Conservation (phyloP, 2,113 vertebrate species). For the Oncorhynchus gorbuscha region DNA sequence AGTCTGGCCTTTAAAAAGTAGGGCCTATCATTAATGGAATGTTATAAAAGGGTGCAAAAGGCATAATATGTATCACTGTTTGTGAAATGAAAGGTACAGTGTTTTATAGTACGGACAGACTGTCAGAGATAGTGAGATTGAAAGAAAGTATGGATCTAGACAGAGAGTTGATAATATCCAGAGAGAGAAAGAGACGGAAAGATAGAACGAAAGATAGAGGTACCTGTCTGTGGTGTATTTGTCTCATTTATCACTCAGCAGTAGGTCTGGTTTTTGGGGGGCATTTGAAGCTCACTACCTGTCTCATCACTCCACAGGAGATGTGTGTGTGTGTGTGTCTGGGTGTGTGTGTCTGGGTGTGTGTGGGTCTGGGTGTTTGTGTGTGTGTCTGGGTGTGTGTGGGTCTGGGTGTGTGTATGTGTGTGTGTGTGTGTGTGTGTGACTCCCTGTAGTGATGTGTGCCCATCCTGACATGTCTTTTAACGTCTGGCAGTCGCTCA, state of each 20-base stretch:
- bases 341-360: slow-evolving; percentile 17
- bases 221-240: slow-evolving; percentile 32
- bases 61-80: background rate
- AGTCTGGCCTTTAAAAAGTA: slow-evolving; percentile 26
- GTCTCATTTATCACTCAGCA: slow-evolving; percentile 67
- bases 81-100: too few relatives aligned
- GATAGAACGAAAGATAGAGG: slow-evolving; percentile 3
- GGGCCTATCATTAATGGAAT: slow-evolving; percentile 15
- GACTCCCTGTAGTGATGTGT: slow-evolving; percentile 13
- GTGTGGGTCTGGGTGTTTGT: background rate
- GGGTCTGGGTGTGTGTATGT: slow-evolving; percentile 13
- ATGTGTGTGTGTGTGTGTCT: slow-evolving; percentile 36
- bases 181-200: slow-evolving; percentile 21
- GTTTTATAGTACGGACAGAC: too few relatives aligned
- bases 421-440: slow-evolving; percentile 9
- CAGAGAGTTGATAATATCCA: slow-evolving; percentile 7
- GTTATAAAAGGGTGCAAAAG: background rate
- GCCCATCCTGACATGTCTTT: slow-evolving; percentile 33
- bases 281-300: slow-evolving; percentile 61
- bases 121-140: background rate
- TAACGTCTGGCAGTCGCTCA: slow-evolving; percentile 24
- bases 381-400: background rate
- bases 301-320: slow-evolving; percentile 51
- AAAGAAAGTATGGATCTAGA: slow-evolving; percentile 13
- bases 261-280: slow-evolving; percentile 56